Evolutionary conservation across 2,888 invertebrate species (phyloP), one percentile per base, ranked within the genome.

Genomic region (Agriotes lineatus): DNA sequence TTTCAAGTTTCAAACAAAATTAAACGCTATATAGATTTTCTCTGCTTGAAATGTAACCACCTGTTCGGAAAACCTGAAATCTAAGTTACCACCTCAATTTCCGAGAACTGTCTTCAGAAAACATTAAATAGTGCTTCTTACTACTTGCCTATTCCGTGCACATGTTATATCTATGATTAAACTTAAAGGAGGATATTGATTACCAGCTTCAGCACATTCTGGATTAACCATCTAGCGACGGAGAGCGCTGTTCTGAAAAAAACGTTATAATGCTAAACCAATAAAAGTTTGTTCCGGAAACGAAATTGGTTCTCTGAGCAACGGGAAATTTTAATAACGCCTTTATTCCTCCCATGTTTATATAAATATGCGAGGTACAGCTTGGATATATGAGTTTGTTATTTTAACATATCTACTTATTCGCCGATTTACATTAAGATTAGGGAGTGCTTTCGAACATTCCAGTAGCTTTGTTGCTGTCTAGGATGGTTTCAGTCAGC

Each of bases 141-240:
- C 48, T 60, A 35, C 44, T 60, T 60, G 35, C 35, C 18, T 35
- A 60, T 60, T 45, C 59, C 20, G 9, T 14, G 14, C 59, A 60
- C 59, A 48, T 48, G 33, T 48, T 60, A 60, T 60, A 60, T 60
- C 59, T 48, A 45, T 60, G 59, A 60, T 60, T 60, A 60, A 60
- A 60, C 59, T 48, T 60, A 18, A 60, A 48, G 59, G 45, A 60
- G 33, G 59, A 58, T 60, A 60, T 60, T 60, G 59, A 60, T 60
- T 60, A 60, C 45, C 30, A n/a, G 30, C 33, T 60, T 60, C 59
- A 45, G 45, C 59, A 60, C 45, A 16, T 60, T 45, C 30, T 19
- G 35, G 3, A 58, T 58, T 42, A 58, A 25, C 42, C 42, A 39
- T 39, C 57, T 14, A 39, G 39, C 37, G 16, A 42, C 25, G 19